A percentile compares a stretch with the other conserved stretches of the same genome.
Evolutionary conservation across 2,888 invertebrate genomes (phyloP).

Genomic region (Osmoderma eremita): DNA sequence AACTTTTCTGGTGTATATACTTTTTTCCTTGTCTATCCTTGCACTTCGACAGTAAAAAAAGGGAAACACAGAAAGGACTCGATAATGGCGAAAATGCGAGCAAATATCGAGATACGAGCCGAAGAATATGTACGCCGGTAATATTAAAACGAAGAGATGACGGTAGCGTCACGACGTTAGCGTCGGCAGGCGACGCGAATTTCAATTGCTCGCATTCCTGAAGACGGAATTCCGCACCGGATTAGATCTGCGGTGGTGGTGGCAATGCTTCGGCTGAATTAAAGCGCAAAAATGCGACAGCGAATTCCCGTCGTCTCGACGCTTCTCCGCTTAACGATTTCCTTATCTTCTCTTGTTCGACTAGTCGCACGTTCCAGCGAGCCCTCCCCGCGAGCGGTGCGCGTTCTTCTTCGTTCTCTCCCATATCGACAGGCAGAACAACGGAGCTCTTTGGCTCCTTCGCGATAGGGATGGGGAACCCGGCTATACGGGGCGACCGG

Average conservation of each 20-base stretch:
- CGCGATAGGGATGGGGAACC: no score
- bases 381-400: neutral
- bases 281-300: constrained; percentile 55
- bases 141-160: constrained; percentile 2
- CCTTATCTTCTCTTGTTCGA: constrained; percentile 41
- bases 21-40: no score
- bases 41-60: neutral
- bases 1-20: no score
- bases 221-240: constrained; percentile 9
- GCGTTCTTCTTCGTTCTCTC: neutral
- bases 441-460: no score
- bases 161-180: constrained; percentile 1
- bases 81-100: constrained; percentile 7
- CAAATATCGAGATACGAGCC: constrained; percentile 15
- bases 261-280: constrained; percentile 51
- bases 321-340: constrained; percentile 49
- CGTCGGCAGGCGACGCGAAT: constrained; percentile 44
- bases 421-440: neutral
- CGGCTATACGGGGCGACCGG: neutral
- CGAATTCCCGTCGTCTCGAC: constrained; percentile 54
- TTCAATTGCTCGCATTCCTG: constrained; percentile 51
- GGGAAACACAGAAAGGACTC: neutral
- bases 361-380: constrained; percentile 1
- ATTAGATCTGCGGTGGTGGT: constrained; percentile 1
- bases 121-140: neutral